phyloP scores from a whole-genome alignment of 2,113 vertebrate genomes.

The Anolis carolinensis region DNA sequence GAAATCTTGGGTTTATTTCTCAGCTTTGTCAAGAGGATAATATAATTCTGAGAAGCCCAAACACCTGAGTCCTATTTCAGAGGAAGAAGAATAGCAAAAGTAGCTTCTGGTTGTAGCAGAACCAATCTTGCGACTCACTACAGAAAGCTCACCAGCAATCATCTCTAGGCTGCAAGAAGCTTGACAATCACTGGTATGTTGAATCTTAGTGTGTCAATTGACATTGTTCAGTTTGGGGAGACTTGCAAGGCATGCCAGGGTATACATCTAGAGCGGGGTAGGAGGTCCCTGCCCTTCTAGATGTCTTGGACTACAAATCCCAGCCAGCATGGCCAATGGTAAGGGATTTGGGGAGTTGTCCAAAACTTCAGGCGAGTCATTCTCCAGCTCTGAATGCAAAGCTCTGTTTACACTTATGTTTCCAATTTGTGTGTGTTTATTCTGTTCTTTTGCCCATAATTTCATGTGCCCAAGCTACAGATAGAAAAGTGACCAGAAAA shows the following conservation, averaged over 20 bases:
- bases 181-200: not conserved
- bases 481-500: not conserved
- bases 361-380: not conserved
- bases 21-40: not conserved
- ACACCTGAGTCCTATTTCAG: not conserved
- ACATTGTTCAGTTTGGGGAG: not conserved
- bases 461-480: not conserved
- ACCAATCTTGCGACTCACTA: not conserved
- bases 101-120: not conserved
- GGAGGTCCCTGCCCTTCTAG: not conserved
- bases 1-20: not conserved
- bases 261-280: not conserved
- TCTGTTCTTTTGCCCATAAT: not conserved
- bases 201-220: not conserved
- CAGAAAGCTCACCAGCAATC: not conserved
- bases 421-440: not conserved
- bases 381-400: not conserved
- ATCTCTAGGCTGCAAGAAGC: not conserved
- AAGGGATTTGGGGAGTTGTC: not conserved
- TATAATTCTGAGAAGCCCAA: not conserved
- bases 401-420: not conserved
- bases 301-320: not conserved
- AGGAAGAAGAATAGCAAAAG: not conserved
- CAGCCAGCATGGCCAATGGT: not conserved
- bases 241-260: not conserved